Evolutionary conservation across 30 jellyfish, hydroid and myxozoan species (phyloP).

Genomic region (Nemopilema nomurai): DNA sequence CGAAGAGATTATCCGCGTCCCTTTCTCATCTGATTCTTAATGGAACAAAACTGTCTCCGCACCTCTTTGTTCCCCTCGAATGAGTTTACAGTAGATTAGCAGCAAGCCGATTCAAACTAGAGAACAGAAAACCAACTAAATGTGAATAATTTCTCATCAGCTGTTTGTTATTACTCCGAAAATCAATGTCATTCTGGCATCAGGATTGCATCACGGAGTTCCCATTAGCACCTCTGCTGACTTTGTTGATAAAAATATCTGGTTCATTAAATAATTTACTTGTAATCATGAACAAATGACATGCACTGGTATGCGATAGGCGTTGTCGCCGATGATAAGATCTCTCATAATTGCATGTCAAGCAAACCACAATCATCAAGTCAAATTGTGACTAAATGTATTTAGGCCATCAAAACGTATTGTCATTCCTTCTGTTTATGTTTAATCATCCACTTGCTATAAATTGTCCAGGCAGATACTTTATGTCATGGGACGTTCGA

Average conservation of each 20-base stretch:
- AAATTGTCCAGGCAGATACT: not conserved
- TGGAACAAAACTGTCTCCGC: conserved; percentile 13
- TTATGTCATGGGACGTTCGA: not conserved
- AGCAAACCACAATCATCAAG: conserved; percentile 27
- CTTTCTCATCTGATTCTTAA: conserved; percentile 5
- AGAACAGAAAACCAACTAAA: conserved; percentile 40
- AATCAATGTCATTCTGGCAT: not conserved
- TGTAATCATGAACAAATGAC: not conserved
- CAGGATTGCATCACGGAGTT: not conserved
- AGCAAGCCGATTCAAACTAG: not conserved
- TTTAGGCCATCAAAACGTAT: not conserved
- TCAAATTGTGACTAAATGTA: not conserved
- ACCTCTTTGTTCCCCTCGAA: conserved; percentile 9
- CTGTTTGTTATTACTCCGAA: conserved; percentile 52
- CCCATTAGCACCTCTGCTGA: not conserved
- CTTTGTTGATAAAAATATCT: not conserved
- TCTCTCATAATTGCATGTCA: conserved; percentile 9
- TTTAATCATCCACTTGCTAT: not conserved
- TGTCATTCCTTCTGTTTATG: not conserved
- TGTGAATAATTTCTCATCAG: conserved; percentile 22
- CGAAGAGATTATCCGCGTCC: not conserved
- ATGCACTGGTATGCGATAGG: not conserved
- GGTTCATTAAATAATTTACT: not conserved
- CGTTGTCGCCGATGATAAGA: conserved; percentile 17
- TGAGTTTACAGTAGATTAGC: conserved; percentile 11